A percentile compares a stretch with the other conserved stretches of the same genome.
Conservation (phyloP, 1,140 invertebrate species). For the Drosophila sproati region DNA sequence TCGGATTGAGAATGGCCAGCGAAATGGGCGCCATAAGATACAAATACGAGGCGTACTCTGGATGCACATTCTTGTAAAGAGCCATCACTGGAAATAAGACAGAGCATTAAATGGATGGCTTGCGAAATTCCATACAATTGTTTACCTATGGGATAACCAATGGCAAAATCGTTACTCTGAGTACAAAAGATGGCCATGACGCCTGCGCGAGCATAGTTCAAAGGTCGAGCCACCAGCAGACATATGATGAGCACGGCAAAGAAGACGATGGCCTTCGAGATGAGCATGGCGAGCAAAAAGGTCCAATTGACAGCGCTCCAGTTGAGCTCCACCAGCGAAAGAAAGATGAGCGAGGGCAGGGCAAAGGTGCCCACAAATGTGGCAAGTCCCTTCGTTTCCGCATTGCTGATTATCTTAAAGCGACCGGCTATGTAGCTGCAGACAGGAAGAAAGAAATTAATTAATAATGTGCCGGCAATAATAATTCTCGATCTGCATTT, state of each 20-base stretch:
- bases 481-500: background rate
- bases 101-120: background rate
- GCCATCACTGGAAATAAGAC: slow-evolving; percentile 88
- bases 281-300: slow-evolving; percentile 93
- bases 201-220: slow-evolving; percentile 93
- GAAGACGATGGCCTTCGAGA: slow-evolving; percentile 95
- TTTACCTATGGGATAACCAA: slow-evolving; percentile 98
- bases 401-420: slow-evolving; percentile 92
- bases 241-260: slow-evolving; percentile 92
- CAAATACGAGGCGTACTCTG: slow-evolving; percentile 95
- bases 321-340: slow-evolving; percentile 94
- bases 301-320: slow-evolving; percentile 94
- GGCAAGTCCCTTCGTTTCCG: slow-evolving; percentile 95
- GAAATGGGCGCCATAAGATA: slow-evolving; percentile 98
- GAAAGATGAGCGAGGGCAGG: slow-evolving; percentile 95
- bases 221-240: slow-evolving; percentile 91
- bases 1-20: slow-evolving; percentile 95
- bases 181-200: slow-evolving; percentile 98
- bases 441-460: slow-evolving; percentile 63
- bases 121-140: background rate
- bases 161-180: slow-evolving; percentile 99
- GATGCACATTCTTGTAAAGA: slow-evolving; percentile 91
- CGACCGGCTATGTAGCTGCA: slow-evolving; percentile 95
- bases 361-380: slow-evolving; percentile 97
- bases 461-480: background rate